Percentiles rank a stretch among this genome's conserved stretches.
Conservation (phyloP, 2,113 vertebrate species). For the Dromiciops gliroides region DNA sequence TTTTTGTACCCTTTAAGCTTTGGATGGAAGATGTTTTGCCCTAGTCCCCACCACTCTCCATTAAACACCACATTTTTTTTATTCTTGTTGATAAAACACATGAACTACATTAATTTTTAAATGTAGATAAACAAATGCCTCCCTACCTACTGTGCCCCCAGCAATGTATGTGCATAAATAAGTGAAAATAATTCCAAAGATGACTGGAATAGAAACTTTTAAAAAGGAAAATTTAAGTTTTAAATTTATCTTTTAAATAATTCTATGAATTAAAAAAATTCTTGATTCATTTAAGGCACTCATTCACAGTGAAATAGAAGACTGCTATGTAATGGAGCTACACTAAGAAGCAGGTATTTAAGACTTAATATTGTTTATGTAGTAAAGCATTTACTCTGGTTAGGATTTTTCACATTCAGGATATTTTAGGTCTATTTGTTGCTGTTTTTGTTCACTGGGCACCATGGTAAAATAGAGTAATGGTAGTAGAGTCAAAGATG, state of each 20-base stretch:
- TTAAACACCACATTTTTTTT: conserved; percentile 44
- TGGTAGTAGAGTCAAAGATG: not conserved
- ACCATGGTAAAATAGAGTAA: not conserved
- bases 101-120: not conserved
- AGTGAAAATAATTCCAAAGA: conserved; percentile 36
- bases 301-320: not conserved
- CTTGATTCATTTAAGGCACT: conserved; percentile 8
- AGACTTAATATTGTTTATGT: not conserved
- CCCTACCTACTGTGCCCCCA: conserved; percentile 24
- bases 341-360: conserved; percentile 21
- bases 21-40: not conserved
- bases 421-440: conserved; percentile 1
- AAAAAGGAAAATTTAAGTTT: conserved; percentile 15
- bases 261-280: conserved; percentile 13
- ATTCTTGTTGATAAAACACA: conserved; percentile 39
- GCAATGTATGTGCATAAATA: conserved; percentile 20
- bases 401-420: conserved; percentile 4
- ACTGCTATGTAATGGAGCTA: conserved; percentile 3
- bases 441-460: not conserved
- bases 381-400: conserved; percentile 26
- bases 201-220: conserved; percentile 42
- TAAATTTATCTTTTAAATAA: conserved; percentile 15
- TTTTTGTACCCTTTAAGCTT: conserved; percentile 44
- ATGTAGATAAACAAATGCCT: conserved; percentile 25
- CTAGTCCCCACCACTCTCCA: not conserved